Evolutionary conservation across 1,140 invertebrate species (phyloP), one percentile per base, ranked within the genome.

Genomic region (Radopholus similis): DNA sequence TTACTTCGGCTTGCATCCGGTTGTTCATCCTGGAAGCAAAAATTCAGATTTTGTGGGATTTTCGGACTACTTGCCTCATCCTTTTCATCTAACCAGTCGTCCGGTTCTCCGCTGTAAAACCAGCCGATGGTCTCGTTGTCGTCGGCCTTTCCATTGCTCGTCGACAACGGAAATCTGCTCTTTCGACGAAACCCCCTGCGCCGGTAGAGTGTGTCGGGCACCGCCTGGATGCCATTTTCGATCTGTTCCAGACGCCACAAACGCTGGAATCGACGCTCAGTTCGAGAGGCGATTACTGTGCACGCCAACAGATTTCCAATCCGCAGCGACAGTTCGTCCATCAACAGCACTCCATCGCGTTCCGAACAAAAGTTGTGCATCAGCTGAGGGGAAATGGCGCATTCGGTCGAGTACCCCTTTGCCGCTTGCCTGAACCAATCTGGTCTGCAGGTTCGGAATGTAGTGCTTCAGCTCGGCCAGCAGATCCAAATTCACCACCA

Each of bases 401-500:
- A n/a, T n/a, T n/a, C n/a, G n/a, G 35, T 15, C 40, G 23, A 28
- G 9, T 28, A 2, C 1, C 35, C 18, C 0, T 11, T 58, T 13
- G 32, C 18, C n/a, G 9, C 44, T 30, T 37, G 38, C 44, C 28
- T 64, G 30, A 30, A 60, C 11, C 26, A 54, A 58, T 51, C 28
- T n/a, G 23, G 2, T 11, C 21, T 30, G 30, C 54, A 53, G 35
- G 53, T 64, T 64, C 11, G 44, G 47, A n/a, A 64, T 15, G 26
- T 51, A 42, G 26, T 64, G 44, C 8, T 30, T 60, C 23, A 53
- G 15, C 38, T 32, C 62, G 23, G 26, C 11, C 1, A 64, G 54
- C 37, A 64, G 38, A 30, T 64, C 62, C 8, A 53, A 51, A 64
- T 64, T 64, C 11, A 26, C 32, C 30, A 34, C 35, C 23, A 53